phyloP scores from a whole-genome alignment of 2,888 invertebrate genomes.

The Cryptocephalus moraei region DNA sequence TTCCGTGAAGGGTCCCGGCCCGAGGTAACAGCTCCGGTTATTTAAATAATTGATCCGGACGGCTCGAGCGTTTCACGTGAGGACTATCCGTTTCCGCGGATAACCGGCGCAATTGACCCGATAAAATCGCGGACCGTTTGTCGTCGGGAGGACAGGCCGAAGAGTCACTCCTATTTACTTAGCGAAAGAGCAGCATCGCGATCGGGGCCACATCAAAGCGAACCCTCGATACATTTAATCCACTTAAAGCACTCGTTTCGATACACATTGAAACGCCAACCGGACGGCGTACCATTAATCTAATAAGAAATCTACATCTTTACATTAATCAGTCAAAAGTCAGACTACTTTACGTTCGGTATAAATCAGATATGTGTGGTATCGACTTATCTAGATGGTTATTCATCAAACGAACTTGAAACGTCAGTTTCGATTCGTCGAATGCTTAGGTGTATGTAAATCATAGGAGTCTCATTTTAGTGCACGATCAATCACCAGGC shows the following conservation, averaged over 20 bases:
- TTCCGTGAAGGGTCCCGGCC: no score
- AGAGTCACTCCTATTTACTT: not conserved
- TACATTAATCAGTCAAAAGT: conserved; percentile 20
- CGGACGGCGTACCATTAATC: conserved; percentile 8
- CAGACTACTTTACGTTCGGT: conserved; percentile 12
- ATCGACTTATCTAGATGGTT: conserved; percentile 14
- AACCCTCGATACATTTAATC: conserved; percentile 1
- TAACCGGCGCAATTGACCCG: no score
- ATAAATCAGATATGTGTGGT: conserved; percentile 16
- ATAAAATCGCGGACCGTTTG: no score
- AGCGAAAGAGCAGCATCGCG: not conserved
- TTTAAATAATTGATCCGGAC: no score
- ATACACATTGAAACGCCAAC: conserved; percentile 1
- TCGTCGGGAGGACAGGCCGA: no score
- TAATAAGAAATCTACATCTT: conserved; percentile 15
- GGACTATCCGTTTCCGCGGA: no score
- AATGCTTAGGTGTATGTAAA: conserved; percentile 15
- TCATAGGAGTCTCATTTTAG: conserved; percentile 13
- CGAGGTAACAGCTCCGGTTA: no score
- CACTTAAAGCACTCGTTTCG: not conserved
- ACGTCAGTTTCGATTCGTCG: conserved; percentile 14
- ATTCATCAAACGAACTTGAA: conserved; percentile 17
- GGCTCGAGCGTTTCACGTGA: no score
- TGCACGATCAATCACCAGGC: conserved; percentile 13
- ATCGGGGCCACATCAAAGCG: conserved; percentile 1